Evolutionary conservation across 2,113 vertebrate species (phyloP).

Genomic region (Onychorhynchus coronatus): DNA sequence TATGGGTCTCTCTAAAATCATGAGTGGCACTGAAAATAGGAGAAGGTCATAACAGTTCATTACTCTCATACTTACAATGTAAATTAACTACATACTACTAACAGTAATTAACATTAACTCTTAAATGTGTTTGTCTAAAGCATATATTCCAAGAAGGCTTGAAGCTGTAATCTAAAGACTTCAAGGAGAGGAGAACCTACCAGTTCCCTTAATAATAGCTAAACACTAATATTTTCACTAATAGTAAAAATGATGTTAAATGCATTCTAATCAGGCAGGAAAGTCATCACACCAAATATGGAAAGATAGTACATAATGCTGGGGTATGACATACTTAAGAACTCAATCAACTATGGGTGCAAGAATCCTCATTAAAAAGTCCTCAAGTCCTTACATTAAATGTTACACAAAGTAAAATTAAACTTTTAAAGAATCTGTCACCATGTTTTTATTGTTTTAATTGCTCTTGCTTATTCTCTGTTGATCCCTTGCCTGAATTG

Average conservation of each 20-base stretch:
- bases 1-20: not conserved
- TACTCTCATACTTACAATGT: not conserved
- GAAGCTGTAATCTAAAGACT: not conserved
- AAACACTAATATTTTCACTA: not conserved
- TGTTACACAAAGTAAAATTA: not conserved
- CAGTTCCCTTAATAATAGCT: not conserved
- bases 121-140: not conserved
- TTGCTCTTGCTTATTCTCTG: not conserved
- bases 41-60: not conserved
- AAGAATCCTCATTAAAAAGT: not conserved
- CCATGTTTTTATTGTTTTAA: not conserved
- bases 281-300: not conserved
- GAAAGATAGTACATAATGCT: not conserved
- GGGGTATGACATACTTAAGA: not conserved
- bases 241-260: not conserved
- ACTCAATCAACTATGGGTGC: not conserved
- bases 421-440: not conserved
- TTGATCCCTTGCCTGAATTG: not conserved
- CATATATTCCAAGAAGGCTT: not conserved
- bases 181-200: not conserved
- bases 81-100: not conserved
- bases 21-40: not conserved
- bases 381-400: not conserved
- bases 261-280: not conserved
- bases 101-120: not conserved